Base-by-base conservation (phyloP, 2,888 invertebrate species). In the Heliconius cydno region DNA sequence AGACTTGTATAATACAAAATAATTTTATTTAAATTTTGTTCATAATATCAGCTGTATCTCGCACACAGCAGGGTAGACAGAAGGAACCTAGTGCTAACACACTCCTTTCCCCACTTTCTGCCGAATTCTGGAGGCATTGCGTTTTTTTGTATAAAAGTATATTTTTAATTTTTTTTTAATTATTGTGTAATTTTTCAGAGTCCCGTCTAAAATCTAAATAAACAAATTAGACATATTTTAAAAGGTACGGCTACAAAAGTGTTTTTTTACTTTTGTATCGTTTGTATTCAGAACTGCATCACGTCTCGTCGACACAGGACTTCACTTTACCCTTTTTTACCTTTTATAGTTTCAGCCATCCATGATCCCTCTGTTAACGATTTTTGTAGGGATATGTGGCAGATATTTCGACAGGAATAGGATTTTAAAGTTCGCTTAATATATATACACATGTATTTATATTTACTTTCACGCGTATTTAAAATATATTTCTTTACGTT, bases 221-320 rank as follows among this genome's bases (percentile, higher is more conserved):
- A 30, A 6, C 46, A 19, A 46, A 19, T 46, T 68, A 67, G 38
- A 72, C 46, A 84, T 84, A 83, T 83, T 85, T 86, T 85, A 83
- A 84, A 86, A 87, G 88, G 86, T 87, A 87, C 87, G 86, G 74
- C 82, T 81, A 76, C 74, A 82, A 84, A 68, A 25, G 13, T 68
- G 80, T 82, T 86, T 87, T 85, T 86, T 83, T 86, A 88, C 87
- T 85, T 86, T 89, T 88, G 85, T 84, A 87, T 89, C 89, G 88
- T 92, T 92, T 90, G 89, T 92, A 92, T 92, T 90, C 92, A 87
- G 86, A 82, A 83, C 78, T 86, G 86, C 86, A 87, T 84, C 87
- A 87, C 88, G 90, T 87, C 86, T 85, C 85, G 84, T 82, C 88
- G 90, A 90, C 89, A 91, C 80, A 88, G 87, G 86, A 88, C 86